phyloP scores from a whole-genome alignment of 2,888 invertebrate species.

The Deroplatys truncata region DNA sequence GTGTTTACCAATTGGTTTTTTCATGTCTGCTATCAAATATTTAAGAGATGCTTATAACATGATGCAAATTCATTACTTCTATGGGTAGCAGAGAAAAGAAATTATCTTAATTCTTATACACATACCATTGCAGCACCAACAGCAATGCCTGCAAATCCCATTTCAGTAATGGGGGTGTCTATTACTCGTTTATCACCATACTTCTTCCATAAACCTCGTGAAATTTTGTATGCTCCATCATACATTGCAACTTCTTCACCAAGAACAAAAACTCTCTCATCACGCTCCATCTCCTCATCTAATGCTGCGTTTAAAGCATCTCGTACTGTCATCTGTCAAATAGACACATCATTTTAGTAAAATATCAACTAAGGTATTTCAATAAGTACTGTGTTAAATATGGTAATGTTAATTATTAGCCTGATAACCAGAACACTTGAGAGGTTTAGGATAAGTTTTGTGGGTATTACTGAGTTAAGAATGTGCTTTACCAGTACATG shows the following conservation, averaged over 20 bases:
- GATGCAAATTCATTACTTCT: too few species aligned
- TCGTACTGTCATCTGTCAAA: conserved; percentile 79
- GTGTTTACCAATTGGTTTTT: too few species aligned
- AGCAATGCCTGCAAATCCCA: conserved; percentile 93
- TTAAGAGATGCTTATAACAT: too few species aligned
- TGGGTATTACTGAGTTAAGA: too few species aligned
- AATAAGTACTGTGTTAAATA: too few species aligned
- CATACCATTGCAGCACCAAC: conserved; percentile 84
- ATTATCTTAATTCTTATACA: neutral
- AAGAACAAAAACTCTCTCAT: conserved; percentile 83
- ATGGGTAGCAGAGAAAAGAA: too few species aligned
- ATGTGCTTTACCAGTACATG: too few species aligned
- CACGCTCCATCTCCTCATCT: conserved; percentile 94
- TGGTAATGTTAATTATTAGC: too few species aligned
- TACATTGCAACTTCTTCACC: conserved; percentile 99
- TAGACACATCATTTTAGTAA: neutral
- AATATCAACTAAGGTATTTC: neutral
- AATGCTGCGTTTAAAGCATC: conserved; percentile 95
- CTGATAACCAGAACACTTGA: too few species aligned
- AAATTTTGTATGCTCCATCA: conserved; percentile 96
- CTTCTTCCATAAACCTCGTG: conserved; percentile 94
- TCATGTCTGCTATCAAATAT: too few species aligned
- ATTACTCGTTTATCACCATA: conserved; percentile 95
- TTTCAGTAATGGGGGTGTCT: conserved; percentile 98
- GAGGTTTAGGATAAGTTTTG: too few species aligned